Conservation (phyloP, 2,888 invertebrate genomes). For the Empis stercorea region DNA sequence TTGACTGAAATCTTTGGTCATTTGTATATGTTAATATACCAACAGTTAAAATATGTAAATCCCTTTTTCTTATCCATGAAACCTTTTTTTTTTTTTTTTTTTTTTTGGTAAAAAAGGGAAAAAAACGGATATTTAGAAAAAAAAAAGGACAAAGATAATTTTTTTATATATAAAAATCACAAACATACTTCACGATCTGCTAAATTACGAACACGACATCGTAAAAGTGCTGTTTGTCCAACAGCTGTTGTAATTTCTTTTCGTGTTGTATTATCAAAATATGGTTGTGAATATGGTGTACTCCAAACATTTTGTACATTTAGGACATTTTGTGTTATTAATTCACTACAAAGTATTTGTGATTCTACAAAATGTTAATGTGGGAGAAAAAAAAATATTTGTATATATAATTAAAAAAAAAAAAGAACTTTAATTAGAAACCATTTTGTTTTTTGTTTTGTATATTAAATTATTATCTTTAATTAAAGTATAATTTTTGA, state of each 20-base stretch:
- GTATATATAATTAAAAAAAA: too few species aligned
- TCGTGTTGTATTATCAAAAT: slow-evolving; percentile 68
- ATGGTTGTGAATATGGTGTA: slow-evolving; percentile 56
- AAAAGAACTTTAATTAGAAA: too few species aligned
- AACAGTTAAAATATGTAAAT: slow-evolving; percentile 63
- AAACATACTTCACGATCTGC: slow-evolving; percentile 70
- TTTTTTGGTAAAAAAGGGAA: too few species aligned
- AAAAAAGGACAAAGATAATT: neutral
- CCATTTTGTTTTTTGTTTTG: too few species aligned
- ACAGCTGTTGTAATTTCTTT: slow-evolving; percentile 65
- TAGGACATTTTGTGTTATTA: neutral
- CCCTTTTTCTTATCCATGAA: slow-evolving; percentile 70
- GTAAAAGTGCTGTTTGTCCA: slow-evolving; percentile 65
- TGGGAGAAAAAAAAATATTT: neutral
- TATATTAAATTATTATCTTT: too few species aligned
- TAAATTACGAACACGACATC: slow-evolving; percentile 65
- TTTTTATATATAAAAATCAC: slow-evolving; percentile 25
- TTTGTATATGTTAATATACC: slow-evolving; percentile 58
- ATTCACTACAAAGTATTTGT: neutral
- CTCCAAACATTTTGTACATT: slow-evolving; percentile 7
- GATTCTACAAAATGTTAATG: neutral
- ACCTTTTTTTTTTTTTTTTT: slow-evolving; percentile 40
- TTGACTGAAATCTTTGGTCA: slow-evolving; percentile 55
- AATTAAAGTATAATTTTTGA: too few species aligned
- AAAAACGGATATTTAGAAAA: too few species aligned